phyloP scores from a whole-genome alignment of 2,888 invertebrate genomes.

The Gnatocerus cornutus region DNA sequence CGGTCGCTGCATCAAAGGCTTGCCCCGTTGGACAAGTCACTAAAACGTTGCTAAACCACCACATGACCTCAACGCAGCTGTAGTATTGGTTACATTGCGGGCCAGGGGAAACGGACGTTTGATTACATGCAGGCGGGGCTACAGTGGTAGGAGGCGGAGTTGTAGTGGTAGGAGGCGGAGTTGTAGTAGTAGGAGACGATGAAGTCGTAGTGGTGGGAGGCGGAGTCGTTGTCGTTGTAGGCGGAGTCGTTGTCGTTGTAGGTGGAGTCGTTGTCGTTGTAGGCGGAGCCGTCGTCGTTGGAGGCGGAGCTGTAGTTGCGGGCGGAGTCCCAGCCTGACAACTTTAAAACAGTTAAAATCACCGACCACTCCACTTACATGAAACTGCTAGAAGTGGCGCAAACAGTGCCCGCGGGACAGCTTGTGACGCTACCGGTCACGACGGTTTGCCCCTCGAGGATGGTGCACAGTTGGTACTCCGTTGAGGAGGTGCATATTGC shows the following conservation, averaged over 20 bases:
- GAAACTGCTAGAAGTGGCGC: not conserved
- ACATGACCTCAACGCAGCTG: slow-evolving; percentile 33
- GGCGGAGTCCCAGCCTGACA: slow-evolving; percentile 2
- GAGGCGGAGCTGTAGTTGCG: slow-evolving; percentile 5
- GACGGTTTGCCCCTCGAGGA: not conserved
- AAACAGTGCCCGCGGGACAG: slow-evolving; percentile 4
- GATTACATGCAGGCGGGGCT: slow-evolving; percentile 9
- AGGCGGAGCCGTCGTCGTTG: slow-evolving; percentile 5
- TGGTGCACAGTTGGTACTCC: slow-evolving; percentile 9
- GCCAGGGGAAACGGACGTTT: slow-evolving; percentile 13
- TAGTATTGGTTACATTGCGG: slow-evolving; percentile 36
- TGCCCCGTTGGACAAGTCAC: slow-evolving; percentile 37
- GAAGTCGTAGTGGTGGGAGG: too few species aligned
- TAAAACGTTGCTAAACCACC: slow-evolving; percentile 33
- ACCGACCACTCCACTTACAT: slow-evolving; percentile 17
- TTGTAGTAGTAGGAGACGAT: slow-evolving; percentile 16
- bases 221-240: too few species aligned
- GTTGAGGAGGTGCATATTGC: not conserved
- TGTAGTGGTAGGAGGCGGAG: not conserved
- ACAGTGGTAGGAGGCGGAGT: slow-evolving; percentile 14
- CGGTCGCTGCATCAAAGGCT: slow-evolving; percentile 5
- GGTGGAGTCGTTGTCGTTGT: too few species aligned
- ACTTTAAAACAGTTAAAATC: not conserved
- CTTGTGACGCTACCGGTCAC: not conserved
- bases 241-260: too few species aligned